phyloP scores from a whole-genome alignment of 2,797 vertebrate genomes.

The Molossus alvarezi region DNA sequence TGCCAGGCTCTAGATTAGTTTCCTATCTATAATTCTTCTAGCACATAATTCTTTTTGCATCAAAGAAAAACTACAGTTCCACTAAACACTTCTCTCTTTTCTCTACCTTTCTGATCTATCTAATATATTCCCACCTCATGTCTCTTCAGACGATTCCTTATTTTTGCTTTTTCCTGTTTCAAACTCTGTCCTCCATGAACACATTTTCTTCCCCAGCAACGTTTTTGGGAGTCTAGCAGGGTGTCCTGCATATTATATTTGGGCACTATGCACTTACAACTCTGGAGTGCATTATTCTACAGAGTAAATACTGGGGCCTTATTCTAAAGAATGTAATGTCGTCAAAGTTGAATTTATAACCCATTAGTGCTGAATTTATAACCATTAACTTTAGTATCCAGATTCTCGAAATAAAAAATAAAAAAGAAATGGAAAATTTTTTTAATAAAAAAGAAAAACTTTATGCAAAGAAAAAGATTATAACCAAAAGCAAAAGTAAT shows the following conservation, averaged over 20 bases:
- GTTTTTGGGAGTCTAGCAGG: neutral
- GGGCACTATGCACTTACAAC: neutral
- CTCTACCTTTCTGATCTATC: neutral
- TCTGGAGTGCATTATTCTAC: neutral
- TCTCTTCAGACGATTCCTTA: conserved; percentile 1
- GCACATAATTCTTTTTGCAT: conserved; percentile 50
- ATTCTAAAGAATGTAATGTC: conserved; percentile 49
- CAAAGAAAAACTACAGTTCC: conserved; percentile 49
- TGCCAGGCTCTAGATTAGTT: conserved; percentile 32
- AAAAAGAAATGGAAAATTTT: neutral
- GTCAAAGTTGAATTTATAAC: neutral
- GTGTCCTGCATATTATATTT: conserved; percentile 8
- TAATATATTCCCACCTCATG: conserved; percentile 23
- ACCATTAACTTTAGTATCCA: conserved; percentile 15
- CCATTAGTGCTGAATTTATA: neutral
- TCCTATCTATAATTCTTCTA: conserved; percentile 37
- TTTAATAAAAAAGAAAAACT: neutral
- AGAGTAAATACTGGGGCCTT: neutral
- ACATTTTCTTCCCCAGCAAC: conserved; percentile 7
- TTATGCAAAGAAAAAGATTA: conserved; percentile 22
- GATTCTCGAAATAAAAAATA: neutral
- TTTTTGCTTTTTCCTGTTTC: conserved; percentile 14
- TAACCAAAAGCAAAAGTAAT: conserved; percentile 48
- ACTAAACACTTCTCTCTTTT: neutral
- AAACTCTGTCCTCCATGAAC: neutral